Conservation (phyloP, 35 echinoderm and acorn worm genomes). For the Ptychodera flava region DNA sequence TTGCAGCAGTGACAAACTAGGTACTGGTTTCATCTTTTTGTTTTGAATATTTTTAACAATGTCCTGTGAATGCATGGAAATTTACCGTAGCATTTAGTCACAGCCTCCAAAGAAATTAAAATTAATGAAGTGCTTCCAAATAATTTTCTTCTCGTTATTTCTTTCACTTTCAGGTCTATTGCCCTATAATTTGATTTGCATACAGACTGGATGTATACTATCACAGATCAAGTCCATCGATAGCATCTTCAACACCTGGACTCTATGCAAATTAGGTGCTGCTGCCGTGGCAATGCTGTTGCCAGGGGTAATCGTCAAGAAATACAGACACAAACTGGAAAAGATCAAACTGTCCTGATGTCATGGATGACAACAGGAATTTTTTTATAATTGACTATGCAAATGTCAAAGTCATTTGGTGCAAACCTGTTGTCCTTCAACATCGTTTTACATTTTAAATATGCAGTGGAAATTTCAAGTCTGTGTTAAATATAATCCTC, state of each 20-base stretch:
- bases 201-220: conserved; percentile 89
- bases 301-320: conserved; percentile 64
- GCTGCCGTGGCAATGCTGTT: conserved; percentile 67
- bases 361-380: too few species aligned
- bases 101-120: neutral
- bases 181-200: conserved; percentile 98
- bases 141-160: neutral
- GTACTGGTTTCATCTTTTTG: too few species aligned
- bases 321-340: neutral
- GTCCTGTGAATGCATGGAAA: neutral
- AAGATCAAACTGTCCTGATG: too few species aligned
- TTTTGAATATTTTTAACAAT: neutral
- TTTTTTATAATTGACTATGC: too few species aligned
- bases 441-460: too few species aligned
- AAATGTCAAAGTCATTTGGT: too few species aligned
- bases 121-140: too few species aligned
- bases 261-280: conserved; percentile 64
- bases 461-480: too few species aligned
- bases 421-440: too few species aligned
- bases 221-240: conserved; percentile 77
- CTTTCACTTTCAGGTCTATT: conserved; percentile 64
- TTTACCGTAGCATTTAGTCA: neutral
- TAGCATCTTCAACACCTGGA: conserved; percentile 57
- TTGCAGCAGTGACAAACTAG: too few species aligned
- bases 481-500: too few species aligned